Percentiles rank a stretch among this genome's conserved stretches.
phyloP scores from a whole-genome alignment of 2,797 vertebrate species.

The Notolepis coatsorum region DNA sequence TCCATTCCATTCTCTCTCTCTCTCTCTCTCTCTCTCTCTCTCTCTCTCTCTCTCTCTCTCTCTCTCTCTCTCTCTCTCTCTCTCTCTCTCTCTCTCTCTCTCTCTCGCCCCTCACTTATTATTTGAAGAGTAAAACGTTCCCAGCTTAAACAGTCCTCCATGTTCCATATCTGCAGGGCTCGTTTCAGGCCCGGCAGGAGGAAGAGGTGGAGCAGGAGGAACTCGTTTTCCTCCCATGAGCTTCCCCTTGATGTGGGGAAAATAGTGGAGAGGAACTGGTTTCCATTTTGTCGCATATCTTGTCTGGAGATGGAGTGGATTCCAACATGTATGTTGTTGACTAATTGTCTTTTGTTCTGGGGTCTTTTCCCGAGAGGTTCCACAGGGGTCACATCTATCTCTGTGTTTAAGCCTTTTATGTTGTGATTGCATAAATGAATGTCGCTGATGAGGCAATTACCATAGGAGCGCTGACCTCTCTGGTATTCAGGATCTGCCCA shows the following conservation, averaged over 20 bases:
- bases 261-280: neutral
- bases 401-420: neutral
- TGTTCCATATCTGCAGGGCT: slow-evolving; percentile 41
- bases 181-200: slow-evolving; percentile 21
- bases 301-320: neutral
- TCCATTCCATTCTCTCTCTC: too few relatives aligned
- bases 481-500: neutral
- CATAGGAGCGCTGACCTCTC: neutral
- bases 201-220: slow-evolving; percentile 27
- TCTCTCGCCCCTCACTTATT: too few relatives aligned
- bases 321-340: neutral
- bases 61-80: too few relatives aligned
- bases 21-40: too few relatives aligned
- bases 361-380: neutral
- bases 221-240: neutral
- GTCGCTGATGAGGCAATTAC: slow-evolving; percentile 2
- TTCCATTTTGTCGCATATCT: neutral
- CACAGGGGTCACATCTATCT: slow-evolving; percentile 3
- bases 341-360: neutral
- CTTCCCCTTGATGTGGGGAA: neutral
- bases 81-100: too few relatives aligned
- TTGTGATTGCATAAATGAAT: neutral
- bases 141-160: slow-evolving; percentile 29
- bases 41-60: too few relatives aligned
- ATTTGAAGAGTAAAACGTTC: slow-evolving; percentile 64